Conservation (phyloP, 2,888 invertebrate genomes). For the Epinotia bilunana region DNA sequence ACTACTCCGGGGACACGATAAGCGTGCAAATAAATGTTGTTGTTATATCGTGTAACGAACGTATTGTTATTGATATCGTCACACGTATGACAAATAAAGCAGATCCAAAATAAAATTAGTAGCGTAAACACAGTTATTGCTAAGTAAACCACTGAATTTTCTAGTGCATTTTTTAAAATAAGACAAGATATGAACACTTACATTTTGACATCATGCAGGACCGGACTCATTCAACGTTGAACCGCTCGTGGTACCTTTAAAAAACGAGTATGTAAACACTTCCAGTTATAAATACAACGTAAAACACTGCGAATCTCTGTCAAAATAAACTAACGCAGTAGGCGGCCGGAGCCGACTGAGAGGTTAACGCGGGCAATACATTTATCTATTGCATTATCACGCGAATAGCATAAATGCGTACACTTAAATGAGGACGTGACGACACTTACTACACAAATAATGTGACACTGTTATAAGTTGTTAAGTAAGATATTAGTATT, state of each 20-base stretch:
- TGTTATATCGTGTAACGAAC: no score
- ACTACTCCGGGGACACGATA: no score
- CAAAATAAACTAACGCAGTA: constrained; percentile 30
- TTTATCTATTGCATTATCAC: constrained; percentile 39
- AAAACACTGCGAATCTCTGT: constrained; percentile 24
- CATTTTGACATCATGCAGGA: constrained; percentile 58
- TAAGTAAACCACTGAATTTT: neutral
- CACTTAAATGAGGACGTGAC: constrained; percentile 32
- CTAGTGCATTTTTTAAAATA: neutral
- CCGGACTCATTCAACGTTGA: constrained; percentile 49
- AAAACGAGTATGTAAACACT: constrained; percentile 44
- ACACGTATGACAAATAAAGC: no score
- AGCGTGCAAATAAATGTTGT: no score
- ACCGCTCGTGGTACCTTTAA: constrained; percentile 54
- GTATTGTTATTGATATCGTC: no score
- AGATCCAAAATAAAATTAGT: neutral
- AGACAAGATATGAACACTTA: constrained; percentile 50
- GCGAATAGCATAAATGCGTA: constrained; percentile 30
- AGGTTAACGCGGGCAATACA: constrained; percentile 31
- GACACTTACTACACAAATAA: neutral
- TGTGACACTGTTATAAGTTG: neutral
- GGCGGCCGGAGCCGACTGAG: constrained; percentile 24
- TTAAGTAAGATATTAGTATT: neutral
- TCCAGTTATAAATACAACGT: constrained; percentile 33
- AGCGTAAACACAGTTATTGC: neutral